Evolutionary conservation across 2,888 invertebrate species (phyloP), one percentile per base, ranked within the genome.

Genomic region (Hirtodrosophila alboralis): DNA sequence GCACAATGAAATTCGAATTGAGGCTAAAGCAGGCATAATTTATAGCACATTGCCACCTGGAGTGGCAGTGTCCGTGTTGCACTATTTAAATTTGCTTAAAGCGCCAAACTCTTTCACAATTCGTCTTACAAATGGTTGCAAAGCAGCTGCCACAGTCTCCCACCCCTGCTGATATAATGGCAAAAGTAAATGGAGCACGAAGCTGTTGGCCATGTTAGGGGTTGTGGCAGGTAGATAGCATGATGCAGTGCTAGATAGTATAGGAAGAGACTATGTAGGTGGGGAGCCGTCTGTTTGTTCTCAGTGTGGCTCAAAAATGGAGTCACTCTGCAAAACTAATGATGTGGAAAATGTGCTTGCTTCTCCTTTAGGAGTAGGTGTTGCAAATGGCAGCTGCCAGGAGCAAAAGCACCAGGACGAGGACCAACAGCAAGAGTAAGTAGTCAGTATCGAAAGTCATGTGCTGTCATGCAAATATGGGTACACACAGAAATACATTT

Each of bases 261-360:
- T 26, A 7, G 16, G 13, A 1, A 9, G 21, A 4, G 30, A 6
- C 9, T 14, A 8, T 28, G 9, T 26, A n/a, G n/a, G 40, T 21
- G 28, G 34, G 36, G 56, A 8, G 41, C 45, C 48, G 49, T 40
- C 65, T 71, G 67, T 59, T 63, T 74, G 70, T 54, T 33, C 74
- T 48, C 70, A 30, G 44, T 62, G 68, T 51, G 58, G 45, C 84
- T 74, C 65, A 69, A 85, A 69, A 85, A 85, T 85, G 85, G 86
- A 79, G 85, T 79, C 79, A 79, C 79, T 84, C 72, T 75, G 68
- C 75, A 72, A 58, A 83, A 86, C 87, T 88, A 86, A 86, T 88
- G 86, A 88, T 86, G 86, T 86, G 87, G 83, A 86, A 86, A 86
- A 86, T 87, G 75, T 83, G 73, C 68, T 63, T 68, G 68, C 63